Evolutionary conservation across 2,888 invertebrate genomes (phyloP).

Genomic region (Dyspetes luteomarginatus): DNA sequence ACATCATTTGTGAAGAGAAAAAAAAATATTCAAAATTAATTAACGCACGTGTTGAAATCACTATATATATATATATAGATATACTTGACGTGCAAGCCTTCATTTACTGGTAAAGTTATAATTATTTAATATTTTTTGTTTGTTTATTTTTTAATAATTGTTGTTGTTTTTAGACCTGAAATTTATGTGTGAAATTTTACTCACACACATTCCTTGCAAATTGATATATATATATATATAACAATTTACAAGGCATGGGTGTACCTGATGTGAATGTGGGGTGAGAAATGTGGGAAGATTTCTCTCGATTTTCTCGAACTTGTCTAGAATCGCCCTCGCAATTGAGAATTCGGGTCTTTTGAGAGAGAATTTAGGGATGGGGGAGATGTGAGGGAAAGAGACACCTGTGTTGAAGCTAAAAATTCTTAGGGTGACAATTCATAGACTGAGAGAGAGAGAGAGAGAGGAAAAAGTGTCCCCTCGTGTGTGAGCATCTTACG

Average conservation of each 20-base stretch:
- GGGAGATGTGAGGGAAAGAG: neutral
- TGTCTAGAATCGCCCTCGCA: conserved; percentile 18
- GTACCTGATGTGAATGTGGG: conserved; percentile 30
- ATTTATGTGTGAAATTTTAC: neutral
- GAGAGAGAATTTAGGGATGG: neutral
- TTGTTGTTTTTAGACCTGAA: neutral
- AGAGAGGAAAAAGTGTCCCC: neutral
- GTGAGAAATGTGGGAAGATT: conserved; percentile 64
- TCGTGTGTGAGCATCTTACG: conserved; percentile 7
- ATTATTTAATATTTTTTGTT: neutral
- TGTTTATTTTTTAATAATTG: neutral
- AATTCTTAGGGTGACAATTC: conserved; percentile 50
- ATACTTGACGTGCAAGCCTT: too few species aligned
- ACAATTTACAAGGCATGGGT: too few species aligned
- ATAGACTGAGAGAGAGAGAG: conserved; percentile 1
- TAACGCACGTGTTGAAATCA: too few species aligned
- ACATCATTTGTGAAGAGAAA: neutral
- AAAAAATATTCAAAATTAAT: neutral
- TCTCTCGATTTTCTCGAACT: conserved; percentile 56
- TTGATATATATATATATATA: conserved; percentile 6
- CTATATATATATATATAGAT: too few species aligned
- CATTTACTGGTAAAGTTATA: too few species aligned
- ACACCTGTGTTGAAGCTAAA: conserved; percentile 31
- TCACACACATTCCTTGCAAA: neutral
- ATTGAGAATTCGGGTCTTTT: conserved; percentile 3